Base-by-base conservation (phyloP, 2,113 vertebrate species). In the Hippocampus zosterae region DNA sequence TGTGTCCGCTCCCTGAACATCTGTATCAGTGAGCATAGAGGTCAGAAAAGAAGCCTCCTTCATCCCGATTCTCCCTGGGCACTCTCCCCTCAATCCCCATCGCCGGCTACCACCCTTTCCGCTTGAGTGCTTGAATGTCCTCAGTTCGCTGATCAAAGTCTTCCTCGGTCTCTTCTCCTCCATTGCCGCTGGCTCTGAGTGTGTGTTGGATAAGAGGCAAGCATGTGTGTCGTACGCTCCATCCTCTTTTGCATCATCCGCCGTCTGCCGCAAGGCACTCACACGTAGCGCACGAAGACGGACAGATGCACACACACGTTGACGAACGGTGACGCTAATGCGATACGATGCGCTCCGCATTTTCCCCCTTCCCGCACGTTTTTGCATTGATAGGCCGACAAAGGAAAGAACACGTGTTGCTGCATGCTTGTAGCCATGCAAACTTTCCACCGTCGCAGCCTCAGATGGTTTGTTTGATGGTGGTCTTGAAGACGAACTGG, bases 81-180 rank as follows among this genome's bases (percentile, higher is more conserved):
- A 41, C 80, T 78, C 82, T 75, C 72, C 70, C 78, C 82, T 82
- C 85, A 72, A 76, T 84, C 82, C 84, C 86, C 87, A 85, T 88
- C 87, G 72, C 85, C 83, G 84, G 76, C 83, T 87, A 83, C 83
- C 80, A 42, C 89, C 90, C 87, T 60, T 60, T 89, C 81, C 82
- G 87, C 85, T 86, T 90, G 88, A 91, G 85, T 88, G 88, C 86
- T 83, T 84, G 82, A 89, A 88, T 82, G 85, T 80, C 82, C 84
- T 88, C 85, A 88, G 83, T 80, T 87, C 81, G 82, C 85, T 88
- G 90, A 92, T 92, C 88, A 90, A 89, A 91, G 88, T 89, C 85
- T 89, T 91, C 84, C 85, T 83, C 80, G 27, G 76, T 82, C 85
- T 90, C 81, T 87, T 89, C 85, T 90, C 85, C 81, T 84, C 85